Conservation (phyloP, 2,113 vertebrate genomes). For the Dunckerocampus dactyliophorus region DNA sequence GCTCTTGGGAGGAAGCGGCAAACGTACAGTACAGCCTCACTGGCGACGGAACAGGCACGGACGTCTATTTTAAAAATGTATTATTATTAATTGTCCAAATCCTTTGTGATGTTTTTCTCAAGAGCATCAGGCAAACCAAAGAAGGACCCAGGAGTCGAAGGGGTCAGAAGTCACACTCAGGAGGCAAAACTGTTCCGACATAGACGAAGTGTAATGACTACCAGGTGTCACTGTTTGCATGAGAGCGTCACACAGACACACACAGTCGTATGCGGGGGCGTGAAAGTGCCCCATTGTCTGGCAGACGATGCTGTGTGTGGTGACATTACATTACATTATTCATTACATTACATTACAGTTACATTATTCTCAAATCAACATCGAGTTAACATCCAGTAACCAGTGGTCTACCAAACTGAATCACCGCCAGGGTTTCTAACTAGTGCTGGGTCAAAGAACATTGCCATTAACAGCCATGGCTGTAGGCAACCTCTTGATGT, state of each 20-base stretch:
- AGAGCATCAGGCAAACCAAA: constrained; percentile 48
- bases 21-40: constrained; percentile 47
- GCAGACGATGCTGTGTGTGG: too few species aligned
- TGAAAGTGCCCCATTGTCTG: background rate
- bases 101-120: constrained; percentile 47
- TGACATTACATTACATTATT: too few species aligned
- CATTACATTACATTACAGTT: too few species aligned
- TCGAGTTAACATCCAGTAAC: too few species aligned
- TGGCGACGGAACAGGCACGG: constrained; percentile 35
- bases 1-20: constrained; percentile 60
- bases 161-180: constrained; percentile 30
- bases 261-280: constrained; percentile 8
- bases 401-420: too few species aligned
- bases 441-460: too few species aligned
- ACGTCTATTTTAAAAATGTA: constrained; percentile 8
- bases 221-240: constrained; percentile 57
- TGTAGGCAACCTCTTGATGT: too few species aligned
- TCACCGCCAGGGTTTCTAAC: too few species aligned
- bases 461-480: too few species aligned
- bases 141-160: constrained; percentile 43
- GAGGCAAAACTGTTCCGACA: constrained; percentile 55
- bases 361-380: too few species aligned
- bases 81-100: constrained; percentile 23
- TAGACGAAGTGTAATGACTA: constrained; percentile 61
- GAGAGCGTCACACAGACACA: constrained; percentile 11